Evolutionary conservation across 2,797 vertebrate species (phyloP), one percentile per base, ranked within the genome.

Genomic region (Acanthiza pusilla): DNA sequence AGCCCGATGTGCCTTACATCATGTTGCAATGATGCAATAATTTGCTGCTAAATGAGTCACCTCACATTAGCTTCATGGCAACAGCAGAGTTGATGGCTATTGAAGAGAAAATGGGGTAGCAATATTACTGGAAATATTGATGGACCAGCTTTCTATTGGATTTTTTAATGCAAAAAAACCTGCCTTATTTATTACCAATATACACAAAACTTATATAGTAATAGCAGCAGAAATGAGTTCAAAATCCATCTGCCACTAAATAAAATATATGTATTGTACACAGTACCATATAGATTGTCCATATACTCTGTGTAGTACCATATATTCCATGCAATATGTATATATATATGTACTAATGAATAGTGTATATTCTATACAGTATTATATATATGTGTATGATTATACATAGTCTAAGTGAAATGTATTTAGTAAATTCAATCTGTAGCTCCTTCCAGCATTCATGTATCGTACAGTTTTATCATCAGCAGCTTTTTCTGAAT

Each of bases 1-100:
- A 89, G 97, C 86, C 74, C 95, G 95, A 95, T 97, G 93, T 94
- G 94, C 96, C 96, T 97, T 98, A 95, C 96, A 97, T 98, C 97
- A 97, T 95, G 96, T 90, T 95, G 95, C 97, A 96, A 94, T 97
- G 97, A 97, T 98, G 96, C 96, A 98, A 97, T 98, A 98, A 98
- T 91, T 60, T 34, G 85, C 88, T 93, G 92, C 96, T 97, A 97
- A 98, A 96, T 96, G 96, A 98, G 96, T 97, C 97, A 95, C 96
- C 96, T 97, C 93, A 82, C 96, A 97, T 96, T 96, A 96, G 91
- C 91, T 95, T 97, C 94, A 97, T 75, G 76, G 95, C 97, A 97
- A 71, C 63, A 85, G 79, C 90, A 96, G 97, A 97, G 97, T 72
- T 96, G 96, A 98, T 91, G 92, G 92, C 93, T 96, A 72, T 43